A percentile compares a stretch with the other conserved stretches of the same genome.
phyloP scores from a whole-genome alignment of 2,797 vertebrate species.

The Micromesistius poutassou region DNA sequence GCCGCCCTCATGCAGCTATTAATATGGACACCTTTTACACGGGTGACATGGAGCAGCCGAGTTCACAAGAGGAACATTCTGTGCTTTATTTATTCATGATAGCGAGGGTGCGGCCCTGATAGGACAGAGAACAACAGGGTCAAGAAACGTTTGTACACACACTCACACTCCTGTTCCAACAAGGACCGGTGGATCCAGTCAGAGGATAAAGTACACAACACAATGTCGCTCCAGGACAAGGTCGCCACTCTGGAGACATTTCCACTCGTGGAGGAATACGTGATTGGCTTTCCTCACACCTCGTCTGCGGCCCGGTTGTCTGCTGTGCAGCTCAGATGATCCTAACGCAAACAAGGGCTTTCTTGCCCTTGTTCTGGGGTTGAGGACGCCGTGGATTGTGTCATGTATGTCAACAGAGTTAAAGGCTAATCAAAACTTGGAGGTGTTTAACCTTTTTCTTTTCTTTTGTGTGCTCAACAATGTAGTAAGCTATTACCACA shows the following conservation, averaged over 20 bases:
- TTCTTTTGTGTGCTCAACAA: not conserved
- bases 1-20: conserved; percentile 23
- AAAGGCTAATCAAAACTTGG: not conserved
- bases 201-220: not conserved
- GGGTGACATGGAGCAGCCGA: conserved; percentile 17
- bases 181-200: not conserved
- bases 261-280: not conserved
- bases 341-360: not conserved
- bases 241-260: not conserved
- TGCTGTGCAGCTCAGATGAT: not conserved
- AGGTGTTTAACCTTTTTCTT: not conserved
- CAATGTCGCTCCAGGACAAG: not conserved
- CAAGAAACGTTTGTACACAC: conserved; percentile 34
- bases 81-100: conserved; percentile 54
- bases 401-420: not conserved
- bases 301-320: not conserved
- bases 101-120: conserved; percentile 43
- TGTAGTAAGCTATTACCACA: not conserved
- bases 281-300: not conserved
- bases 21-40: conserved; percentile 28
- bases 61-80: conserved; percentile 35
- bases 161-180: not conserved
- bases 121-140: conserved; percentile 32
- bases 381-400: not conserved
- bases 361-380: not conserved